Conservation (phyloP, 2,888 invertebrate species). For the Drosophila borealis region DNA sequence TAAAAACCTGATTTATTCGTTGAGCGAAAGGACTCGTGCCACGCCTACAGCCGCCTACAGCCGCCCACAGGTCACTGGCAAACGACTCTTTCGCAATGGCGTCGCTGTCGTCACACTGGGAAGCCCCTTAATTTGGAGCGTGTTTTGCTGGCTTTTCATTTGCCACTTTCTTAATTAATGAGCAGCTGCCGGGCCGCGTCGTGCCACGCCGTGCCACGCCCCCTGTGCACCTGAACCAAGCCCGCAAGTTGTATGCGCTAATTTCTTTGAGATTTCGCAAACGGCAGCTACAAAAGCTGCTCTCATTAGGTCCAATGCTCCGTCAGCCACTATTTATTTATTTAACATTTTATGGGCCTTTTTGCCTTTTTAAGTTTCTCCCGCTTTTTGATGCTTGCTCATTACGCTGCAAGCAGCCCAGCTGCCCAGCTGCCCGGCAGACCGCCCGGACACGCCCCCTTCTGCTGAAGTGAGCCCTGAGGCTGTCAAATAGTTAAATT, state of each 20-base stretch:
- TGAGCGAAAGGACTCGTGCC: slow-evolving; percentile 19
- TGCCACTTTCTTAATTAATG: slow-evolving; percentile 80
- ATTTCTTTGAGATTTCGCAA: slow-evolving; percentile 74
- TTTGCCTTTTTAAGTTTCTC: slow-evolving; percentile 69
- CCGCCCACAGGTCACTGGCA: slow-evolving; percentile 40
- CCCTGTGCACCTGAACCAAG: slow-evolving; percentile 29
- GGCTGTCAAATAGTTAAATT: slow-evolving; percentile 63
- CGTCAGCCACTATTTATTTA: slow-evolving; percentile 77
- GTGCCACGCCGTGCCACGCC: slow-evolving; percentile 9
- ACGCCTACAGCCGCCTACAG: slow-evolving; percentile 8
- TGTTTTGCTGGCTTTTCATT: slow-evolving; percentile 78
- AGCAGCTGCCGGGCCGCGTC: slow-evolving; percentile 52
- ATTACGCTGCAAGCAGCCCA: slow-evolving; percentile 43
- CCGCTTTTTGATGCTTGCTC: slow-evolving; percentile 43
- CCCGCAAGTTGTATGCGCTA: slow-evolving; percentile 71
- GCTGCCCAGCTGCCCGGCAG: background rate
- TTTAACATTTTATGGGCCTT: slow-evolving; percentile 68
- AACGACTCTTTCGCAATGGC: slow-evolving; percentile 26
- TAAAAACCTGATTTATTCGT: slow-evolving; percentile 77
- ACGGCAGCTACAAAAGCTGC: slow-evolving; percentile 69
- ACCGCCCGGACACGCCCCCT: background rate
- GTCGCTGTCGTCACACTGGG: slow-evolving; percentile 39
- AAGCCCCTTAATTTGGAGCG: slow-evolving; percentile 69
- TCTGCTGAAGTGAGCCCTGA: slow-evolving; percentile 32
- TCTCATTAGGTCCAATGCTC: slow-evolving; percentile 68